Conservation (phyloP, 2,797 vertebrate genomes). For the Micromesistius poutassou region DNA sequence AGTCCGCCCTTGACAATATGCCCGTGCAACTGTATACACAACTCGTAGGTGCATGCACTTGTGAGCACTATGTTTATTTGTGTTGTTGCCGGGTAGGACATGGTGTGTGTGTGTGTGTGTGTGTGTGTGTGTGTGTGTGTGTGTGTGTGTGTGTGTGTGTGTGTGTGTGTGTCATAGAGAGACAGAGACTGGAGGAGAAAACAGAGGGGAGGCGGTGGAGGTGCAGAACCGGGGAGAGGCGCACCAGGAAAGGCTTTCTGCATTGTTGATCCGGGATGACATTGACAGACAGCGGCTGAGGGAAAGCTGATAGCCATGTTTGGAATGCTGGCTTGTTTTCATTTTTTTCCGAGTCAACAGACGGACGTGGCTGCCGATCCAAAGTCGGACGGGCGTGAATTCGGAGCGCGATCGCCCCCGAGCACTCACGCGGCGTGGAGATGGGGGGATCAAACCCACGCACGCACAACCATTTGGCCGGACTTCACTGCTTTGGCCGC, state of each 20-base stretch:
- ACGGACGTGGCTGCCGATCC: slow-evolving; percentile 75
- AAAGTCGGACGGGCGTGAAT: slow-evolving; percentile 77
- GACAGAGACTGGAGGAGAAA: slow-evolving; percentile 22
- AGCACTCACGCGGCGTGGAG: slow-evolving; percentile 61
- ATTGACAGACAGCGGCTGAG: slow-evolving; percentile 82
- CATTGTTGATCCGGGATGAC: slow-evolving; percentile 83
- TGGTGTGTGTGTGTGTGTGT: background rate
- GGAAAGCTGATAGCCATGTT: slow-evolving; percentile 83
- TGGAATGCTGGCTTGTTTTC: slow-evolving; percentile 64
- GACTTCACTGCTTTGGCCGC: slow-evolving; percentile 39
- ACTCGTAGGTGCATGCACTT: background rate
- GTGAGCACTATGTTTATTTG: background rate
- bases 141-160: background rate
- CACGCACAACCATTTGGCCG: slow-evolving; percentile 45
- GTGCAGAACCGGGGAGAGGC: slow-evolving; percentile 65
- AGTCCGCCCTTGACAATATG: slow-evolving; percentile 71
- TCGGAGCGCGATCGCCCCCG: slow-evolving; percentile 65
- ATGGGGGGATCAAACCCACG: slow-evolving; percentile 60
- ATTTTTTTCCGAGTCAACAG: slow-evolving; percentile 47
- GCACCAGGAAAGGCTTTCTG: slow-evolving; percentile 74
- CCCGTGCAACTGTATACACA: slow-evolving; percentile 8
- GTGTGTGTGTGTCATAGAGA: background rate
- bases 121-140: background rate
- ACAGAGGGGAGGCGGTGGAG: slow-evolving; percentile 39
- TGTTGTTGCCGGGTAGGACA: background rate